These are phyloP conservation scores for Peromyscus maniculatus DNA, from an alignment of 2,113 vertebrate species.

Conservation along the genomic window DNA sequence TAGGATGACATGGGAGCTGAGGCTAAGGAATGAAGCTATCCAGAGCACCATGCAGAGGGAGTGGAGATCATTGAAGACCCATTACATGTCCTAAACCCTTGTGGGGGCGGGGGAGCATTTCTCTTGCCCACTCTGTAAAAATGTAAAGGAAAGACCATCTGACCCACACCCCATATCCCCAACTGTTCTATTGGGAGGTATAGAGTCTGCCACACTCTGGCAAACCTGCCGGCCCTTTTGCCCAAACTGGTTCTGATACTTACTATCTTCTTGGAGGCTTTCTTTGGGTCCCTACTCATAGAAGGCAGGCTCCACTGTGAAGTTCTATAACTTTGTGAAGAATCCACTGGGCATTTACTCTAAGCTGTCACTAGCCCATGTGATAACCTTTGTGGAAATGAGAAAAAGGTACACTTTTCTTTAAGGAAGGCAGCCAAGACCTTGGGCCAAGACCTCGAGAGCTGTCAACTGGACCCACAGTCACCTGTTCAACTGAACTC, in stretches of 20 bases:
- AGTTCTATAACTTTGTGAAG: slow-evolving; percentile 39
- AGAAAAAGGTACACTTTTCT: slow-evolving; percentile 42
- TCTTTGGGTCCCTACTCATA: neutral
- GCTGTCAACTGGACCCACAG: slow-evolving; percentile 21
- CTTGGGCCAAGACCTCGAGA: slow-evolving; percentile 44
- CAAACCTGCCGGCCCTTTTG: neutral
- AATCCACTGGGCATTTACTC: neutral
- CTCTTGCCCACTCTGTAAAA: slow-evolving; percentile 50
- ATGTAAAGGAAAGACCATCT: slow-evolving; percentile 52
- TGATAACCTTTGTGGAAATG: slow-evolving; percentile 52
- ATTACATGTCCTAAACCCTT: slow-evolving; percentile 12
- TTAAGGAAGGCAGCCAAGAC: slow-evolving; percentile 25
- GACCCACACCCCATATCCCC: slow-evolving; percentile 25
- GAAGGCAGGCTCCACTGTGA: neutral
- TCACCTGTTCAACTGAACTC: slow-evolving; percentile 50
- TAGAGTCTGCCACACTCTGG: slow-evolving; percentile 3
- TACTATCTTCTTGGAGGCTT: neutral
- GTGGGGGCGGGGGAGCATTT: neutral
- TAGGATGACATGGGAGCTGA: neutral
- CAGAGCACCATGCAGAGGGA: neutral
- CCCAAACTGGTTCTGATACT: neutral
- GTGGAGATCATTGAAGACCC: neutral
- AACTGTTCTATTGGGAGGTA: neutral
- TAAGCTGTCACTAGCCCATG: slow-evolving; percentile 27
- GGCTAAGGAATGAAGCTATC: neutral